Conservation (phyloP, 2,888 invertebrate species). For the Hipparchia semele region DNA sequence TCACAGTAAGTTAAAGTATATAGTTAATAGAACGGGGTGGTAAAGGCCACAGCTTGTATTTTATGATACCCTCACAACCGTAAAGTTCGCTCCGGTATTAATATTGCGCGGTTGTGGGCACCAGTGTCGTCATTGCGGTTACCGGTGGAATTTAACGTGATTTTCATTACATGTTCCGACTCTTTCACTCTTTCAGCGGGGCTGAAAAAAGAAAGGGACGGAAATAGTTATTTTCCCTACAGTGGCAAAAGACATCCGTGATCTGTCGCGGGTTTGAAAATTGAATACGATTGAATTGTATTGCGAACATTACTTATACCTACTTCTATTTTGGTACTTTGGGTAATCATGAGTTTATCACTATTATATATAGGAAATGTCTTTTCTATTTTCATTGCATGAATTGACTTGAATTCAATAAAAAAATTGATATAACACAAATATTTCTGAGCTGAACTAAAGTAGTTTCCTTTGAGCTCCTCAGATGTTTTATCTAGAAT, state of each 20-base stretch:
- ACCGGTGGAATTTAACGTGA: conserved; percentile 32
- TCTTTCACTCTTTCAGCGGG: background rate
- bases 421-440: background rate
- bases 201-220: conserved; percentile 8
- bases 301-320: background rate
- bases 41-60: conserved; percentile 26
- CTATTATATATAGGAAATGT: no score
- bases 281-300: conserved; percentile 14
- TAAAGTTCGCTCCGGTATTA: conserved; percentile 50
- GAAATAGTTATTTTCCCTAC: conserved; percentile 12
- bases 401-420: background rate
- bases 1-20: background rate
- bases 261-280: conserved; percentile 21
- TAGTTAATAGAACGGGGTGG: conserved; percentile 27
- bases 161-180: conserved; percentile 25
- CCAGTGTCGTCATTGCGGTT: conserved; percentile 27
- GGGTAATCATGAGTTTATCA: background rate
- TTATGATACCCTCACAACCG: conserved; percentile 44
- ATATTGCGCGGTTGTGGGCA: conserved; percentile 39
- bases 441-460: background rate
- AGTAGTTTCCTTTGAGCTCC: conserved; percentile 12
- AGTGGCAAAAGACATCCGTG: conserved; percentile 26
- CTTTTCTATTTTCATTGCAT: no score
- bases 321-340: background rate
- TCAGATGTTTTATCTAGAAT: conserved; percentile 26